Base-by-base conservation (phyloP, 2,888 invertebrate genomes). In the Graphium colonna region DNA sequence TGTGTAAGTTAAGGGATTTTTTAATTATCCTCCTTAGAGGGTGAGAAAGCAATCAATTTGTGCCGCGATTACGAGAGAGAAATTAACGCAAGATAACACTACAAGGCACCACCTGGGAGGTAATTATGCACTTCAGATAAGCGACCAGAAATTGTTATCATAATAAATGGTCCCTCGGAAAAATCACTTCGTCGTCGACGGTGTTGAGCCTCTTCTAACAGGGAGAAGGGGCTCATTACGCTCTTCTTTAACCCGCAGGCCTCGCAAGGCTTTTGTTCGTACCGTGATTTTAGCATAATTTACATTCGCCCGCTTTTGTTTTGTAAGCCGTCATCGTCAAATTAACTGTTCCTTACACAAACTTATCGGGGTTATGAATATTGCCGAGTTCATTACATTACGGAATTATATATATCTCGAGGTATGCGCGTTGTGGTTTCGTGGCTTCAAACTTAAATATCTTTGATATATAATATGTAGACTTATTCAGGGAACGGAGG, bases 51-150 rank as follows among this genome's bases (percentile, higher is more conserved):
- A 81, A 81, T 82, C 79, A 81, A 82, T 86, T 85, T 79, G 65
- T 68, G 61, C 62, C 60, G 65, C 67, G 71, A 81, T 84, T 81
- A 80, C 72, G 63, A 69, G 70, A 59, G 73, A 68, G 71, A 79
- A 81, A 82, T 85, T 85, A 84, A 79, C 79, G 77, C 65, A 67
- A 31, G 31, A 31, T 31, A 31, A 31, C 31, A 31, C 10, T 9
- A 31, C 8, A 31, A 31, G 31, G 31, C 21, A 68, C 70, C 81
- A 80, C 81, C 82, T 81, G 80, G 77, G 81, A 75, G 77, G 76
- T 77, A 81, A 77, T 79, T 79, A 76, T 69, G 69, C 67, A 67
- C 64, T 65, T 62, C 64, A 79, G 86, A 86, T 85, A 85, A 80
- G 73, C 70, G 74, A 31, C 31, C 31, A 10, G 31, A 79, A 83